phyloP scores from a whole-genome alignment of 2,888 invertebrate genomes.

The Trachelus stipa region DNA sequence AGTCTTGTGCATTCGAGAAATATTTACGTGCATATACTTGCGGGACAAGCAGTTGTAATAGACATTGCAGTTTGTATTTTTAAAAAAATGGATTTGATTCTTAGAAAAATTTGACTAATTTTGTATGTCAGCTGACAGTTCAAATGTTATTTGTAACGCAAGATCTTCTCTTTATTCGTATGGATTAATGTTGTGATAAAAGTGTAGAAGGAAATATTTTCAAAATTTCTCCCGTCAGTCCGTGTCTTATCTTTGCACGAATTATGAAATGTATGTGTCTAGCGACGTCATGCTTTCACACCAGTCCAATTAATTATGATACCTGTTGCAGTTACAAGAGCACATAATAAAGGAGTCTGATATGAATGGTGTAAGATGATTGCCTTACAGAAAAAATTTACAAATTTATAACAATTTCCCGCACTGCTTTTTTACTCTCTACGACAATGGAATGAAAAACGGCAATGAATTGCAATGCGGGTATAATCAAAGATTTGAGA shows the following conservation, averaged over 20 bases:
- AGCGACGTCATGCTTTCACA: constrained; percentile 28
- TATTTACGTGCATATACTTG: background rate
- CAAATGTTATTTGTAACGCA: background rate
- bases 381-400: background rate
- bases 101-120: background rate
- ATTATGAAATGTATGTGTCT: background rate
- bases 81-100: background rate
- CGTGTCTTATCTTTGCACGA: background rate
- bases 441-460: background rate
- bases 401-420: background rate
- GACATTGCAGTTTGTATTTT: background rate
- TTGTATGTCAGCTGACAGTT: background rate
- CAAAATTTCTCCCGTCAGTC: background rate
- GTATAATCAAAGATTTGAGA: background rate
- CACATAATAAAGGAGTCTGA: constrained; percentile 26
- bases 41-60: too few species aligned
- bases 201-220: background rate
- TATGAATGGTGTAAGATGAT: background rate
- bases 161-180: background rate
- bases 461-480: background rate
- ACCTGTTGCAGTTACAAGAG: constrained; percentile 45
- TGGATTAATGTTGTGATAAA: too few species aligned
- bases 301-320: constrained; percentile 33
- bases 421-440: background rate
- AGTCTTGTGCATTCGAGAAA: background rate